Percentiles rank a stretch among this genome's conserved stretches.
Evolutionary conservation across 2,113 vertebrate genomes (phyloP).

Genomic region (Notiomystis cincta): DNA sequence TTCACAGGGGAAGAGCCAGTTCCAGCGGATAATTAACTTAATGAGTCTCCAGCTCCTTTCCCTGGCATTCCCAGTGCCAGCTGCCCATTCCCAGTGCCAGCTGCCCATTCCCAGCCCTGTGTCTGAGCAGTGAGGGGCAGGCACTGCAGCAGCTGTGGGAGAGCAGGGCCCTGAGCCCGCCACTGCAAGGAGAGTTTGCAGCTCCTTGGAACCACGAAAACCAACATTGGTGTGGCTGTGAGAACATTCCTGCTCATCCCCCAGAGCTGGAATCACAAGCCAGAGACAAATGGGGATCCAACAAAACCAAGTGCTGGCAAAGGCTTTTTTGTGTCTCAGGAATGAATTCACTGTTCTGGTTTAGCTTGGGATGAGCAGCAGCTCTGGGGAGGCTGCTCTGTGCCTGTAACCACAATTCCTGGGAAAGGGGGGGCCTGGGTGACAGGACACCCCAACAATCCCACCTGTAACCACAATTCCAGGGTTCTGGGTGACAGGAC

Average conservation of each 20-base stretch:
- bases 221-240: accelerated
- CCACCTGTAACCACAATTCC: not conserved
- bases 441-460: not conserved
- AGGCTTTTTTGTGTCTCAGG: not conserved
- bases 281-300: not conserved
- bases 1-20: not conserved
- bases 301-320: not conserved
- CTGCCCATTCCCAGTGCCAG: not conserved
- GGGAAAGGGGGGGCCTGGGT: not conserved
- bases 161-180: not conserved
- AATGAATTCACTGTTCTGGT: not conserved
- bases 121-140: not conserved
- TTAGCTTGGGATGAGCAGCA: not conserved
- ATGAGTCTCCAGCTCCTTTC: not conserved
- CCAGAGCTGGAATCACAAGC: not conserved
- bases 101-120: not conserved
- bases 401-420: too few relatives aligned
- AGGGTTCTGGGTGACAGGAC: not conserved
- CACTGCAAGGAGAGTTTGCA: not conserved
- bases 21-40: conserved; percentile 29
- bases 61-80: not conserved
- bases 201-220: not conserved
- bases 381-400: not conserved
- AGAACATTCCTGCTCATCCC: not conserved
- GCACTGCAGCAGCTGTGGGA: not conserved